Evolutionary conservation across 1,140 invertebrate species (phyloP), one percentile per base, ranked within the genome.

Genomic region (Cotesia chilonis): DNA sequence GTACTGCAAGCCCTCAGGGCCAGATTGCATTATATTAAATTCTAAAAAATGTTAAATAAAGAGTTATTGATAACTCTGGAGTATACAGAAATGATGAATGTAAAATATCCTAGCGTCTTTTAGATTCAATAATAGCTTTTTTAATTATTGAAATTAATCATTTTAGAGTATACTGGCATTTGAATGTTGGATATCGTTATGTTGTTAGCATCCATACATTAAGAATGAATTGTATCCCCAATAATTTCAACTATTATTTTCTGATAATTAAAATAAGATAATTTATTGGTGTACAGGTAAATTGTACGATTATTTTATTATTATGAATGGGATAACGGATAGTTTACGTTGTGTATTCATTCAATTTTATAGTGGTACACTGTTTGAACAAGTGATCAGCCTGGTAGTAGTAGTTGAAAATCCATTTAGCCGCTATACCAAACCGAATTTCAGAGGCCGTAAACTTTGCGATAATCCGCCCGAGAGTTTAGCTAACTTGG

Each of bases 401-500:
- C n/a, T 41, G 9, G 47, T 14, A 20, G 60, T 28, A 35, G 60
- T 66, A 17, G 14, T 12, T 6, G 20, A 35, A 35, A 68, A 52
- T 68, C 51, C 66, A 68, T 68, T 55, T 55, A 68, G 51, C 55
- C 66, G 28, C 54, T 68, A 68, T 9, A 20, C 20, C 7, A 61
- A 66, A 66, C 37, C 47, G 12, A 66, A 66, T 66, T 66, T 66
- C n/a, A 14, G 47, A 10, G 12, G 14, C 20, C 36, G 4, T 41
- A 20, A 51, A 57, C 36, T 57, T 51, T 36, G 6, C 35, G 37
- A 70, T 70, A 14, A 47, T 63, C 57, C 57, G 52, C 47, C 54
- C 20, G 36, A 68, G 54, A 55, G 66, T 35, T 51, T n/a, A 68
- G 55, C 36, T 54, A 59, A 59, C 57, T 59, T 59, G 17, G 7